Evolutionary conservation across 1,140 invertebrate species (phyloP).

Genomic region (Bradynema listronoti): DNA sequence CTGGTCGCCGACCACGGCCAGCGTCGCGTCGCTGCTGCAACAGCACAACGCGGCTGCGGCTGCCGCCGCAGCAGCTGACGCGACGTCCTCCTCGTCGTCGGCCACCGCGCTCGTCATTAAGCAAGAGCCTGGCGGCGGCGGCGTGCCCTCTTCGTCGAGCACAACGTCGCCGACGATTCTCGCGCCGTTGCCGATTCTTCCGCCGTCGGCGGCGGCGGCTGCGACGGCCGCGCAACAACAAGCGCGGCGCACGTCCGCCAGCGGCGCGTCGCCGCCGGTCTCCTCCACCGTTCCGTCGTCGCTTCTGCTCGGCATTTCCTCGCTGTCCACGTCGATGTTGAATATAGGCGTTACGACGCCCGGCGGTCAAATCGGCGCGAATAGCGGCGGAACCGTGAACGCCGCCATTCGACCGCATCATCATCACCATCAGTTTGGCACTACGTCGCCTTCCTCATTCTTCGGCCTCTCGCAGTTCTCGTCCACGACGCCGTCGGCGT

Average conservation of each 20-base stretch:
- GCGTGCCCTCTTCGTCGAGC: background rate
- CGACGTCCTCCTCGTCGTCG: background rate
- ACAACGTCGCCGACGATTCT: background rate
- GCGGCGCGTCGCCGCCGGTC: background rate
- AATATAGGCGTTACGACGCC: too few species aligned
- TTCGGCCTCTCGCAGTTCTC: too few species aligned
- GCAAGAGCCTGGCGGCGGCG: background rate
- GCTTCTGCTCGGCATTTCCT: background rate
- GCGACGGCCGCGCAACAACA: background rate
- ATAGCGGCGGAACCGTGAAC: too few species aligned
- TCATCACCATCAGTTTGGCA: too few species aligned
- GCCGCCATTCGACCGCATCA: too few species aligned
- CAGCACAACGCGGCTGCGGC: background rate
- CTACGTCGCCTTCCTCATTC: too few species aligned
- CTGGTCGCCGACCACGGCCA: background rate
- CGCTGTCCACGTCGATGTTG: too few species aligned
- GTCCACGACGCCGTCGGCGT: too few species aligned
- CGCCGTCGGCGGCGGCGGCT: slow-evolving; percentile 5
- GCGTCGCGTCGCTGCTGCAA: background rate
- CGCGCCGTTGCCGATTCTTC: background rate
- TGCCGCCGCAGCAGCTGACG: background rate
- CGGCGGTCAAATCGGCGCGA: too few species aligned
- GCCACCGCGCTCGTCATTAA: background rate
- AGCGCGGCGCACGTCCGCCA: background rate
- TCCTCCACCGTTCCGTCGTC: background rate